phyloP scores from a whole-genome alignment of 2,888 invertebrate species.

The Caenorhabditis zanzibari region DNA sequence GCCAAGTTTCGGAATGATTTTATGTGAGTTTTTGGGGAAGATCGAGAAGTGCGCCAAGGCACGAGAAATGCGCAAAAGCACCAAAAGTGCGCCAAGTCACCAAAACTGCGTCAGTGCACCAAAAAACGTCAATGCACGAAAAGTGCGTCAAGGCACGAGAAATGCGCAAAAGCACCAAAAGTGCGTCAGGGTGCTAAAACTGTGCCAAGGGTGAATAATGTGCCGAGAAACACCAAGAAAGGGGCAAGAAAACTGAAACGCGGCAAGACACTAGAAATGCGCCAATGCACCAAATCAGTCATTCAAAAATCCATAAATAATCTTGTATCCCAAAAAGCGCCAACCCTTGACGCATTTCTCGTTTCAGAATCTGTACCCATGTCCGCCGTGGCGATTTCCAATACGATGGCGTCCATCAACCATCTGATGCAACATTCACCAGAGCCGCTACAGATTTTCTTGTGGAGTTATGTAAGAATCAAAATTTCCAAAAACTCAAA shows the following conservation, averaged over 20 bases:
- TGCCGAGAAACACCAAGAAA: too few relatives aligned
- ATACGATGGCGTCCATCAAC: constrained; percentile 65
- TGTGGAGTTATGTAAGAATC: constrained; percentile 48
- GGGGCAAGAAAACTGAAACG: too few relatives aligned
- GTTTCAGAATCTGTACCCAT: constrained; percentile 69
- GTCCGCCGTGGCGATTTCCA: constrained; percentile 68
- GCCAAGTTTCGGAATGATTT: constrained; percentile 34
- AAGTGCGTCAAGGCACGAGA: constrained; percentile 17
- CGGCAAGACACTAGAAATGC: too few relatives aligned
- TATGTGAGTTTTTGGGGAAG: constrained; percentile 21
- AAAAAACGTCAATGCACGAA: neutral
- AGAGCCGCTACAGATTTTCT: constrained; percentile 60
- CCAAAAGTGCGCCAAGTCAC: neutral
- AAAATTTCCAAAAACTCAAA: too few relatives aligned
- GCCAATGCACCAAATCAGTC: too few relatives aligned
- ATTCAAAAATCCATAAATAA: too few relatives aligned
- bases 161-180: constrained; percentile 1
- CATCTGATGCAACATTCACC: constrained; percentile 64
- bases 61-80: constrained; percentile 10
- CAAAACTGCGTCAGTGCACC: neutral
- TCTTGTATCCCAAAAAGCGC: too few relatives aligned
- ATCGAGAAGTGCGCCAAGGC: constrained; percentile 10
- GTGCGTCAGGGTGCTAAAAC: neutral
- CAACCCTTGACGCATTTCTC: constrained; percentile 10
- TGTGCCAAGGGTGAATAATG: too few relatives aligned